phyloP scores from a whole-genome alignment of 2,888 invertebrate species.

The Ectemnius lituratus region DNA sequence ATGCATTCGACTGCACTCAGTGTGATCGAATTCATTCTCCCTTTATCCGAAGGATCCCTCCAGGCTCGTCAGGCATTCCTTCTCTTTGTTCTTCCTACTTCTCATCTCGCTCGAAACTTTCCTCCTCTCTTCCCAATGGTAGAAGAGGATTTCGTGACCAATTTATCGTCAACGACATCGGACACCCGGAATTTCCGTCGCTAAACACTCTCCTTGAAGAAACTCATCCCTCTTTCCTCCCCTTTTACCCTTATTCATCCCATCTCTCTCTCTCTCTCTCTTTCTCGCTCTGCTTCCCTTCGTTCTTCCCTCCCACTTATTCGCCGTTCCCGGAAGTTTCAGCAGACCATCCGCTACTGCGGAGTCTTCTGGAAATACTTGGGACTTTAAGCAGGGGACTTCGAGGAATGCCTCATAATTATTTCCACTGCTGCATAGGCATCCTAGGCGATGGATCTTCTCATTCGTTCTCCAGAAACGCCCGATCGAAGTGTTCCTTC shows the following conservation, averaged over 20 bases:
- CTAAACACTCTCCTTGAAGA: slow-evolving; percentile 39
- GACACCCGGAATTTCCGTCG: slow-evolving; percentile 40
- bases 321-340: too few relatives aligned
- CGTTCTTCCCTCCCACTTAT: slow-evolving; percentile 1
- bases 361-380: too few relatives aligned
- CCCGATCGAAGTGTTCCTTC: too few relatives aligned
- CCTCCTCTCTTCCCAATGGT: slow-evolving; percentile 44
- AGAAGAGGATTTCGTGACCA: slow-evolving; percentile 44
- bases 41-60: slow-evolving; percentile 18
- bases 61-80: slow-evolving; percentile 31
- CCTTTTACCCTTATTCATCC: background rate
- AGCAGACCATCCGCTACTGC: too few relatives aligned
- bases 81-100: slow-evolving; percentile 9
- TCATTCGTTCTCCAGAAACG: too few relatives aligned
- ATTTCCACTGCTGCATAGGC: background rate
- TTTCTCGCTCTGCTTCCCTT: background rate
- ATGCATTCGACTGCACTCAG: too few relatives aligned
- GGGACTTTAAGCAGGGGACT: background rate
- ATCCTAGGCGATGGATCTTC: too few relatives aligned
- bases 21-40: slow-evolving; percentile 9
- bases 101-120: slow-evolving; percentile 52
- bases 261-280: background rate
- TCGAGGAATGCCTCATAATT: slow-evolving; percentile 5
- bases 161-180: slow-evolving; percentile 58
- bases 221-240: slow-evolving; percentile 18